Percentiles rank a stretch among this genome's conserved stretches.
phyloP scores from a whole-genome alignment of 2,888 invertebrate species.

The Myopa testacea region DNA sequence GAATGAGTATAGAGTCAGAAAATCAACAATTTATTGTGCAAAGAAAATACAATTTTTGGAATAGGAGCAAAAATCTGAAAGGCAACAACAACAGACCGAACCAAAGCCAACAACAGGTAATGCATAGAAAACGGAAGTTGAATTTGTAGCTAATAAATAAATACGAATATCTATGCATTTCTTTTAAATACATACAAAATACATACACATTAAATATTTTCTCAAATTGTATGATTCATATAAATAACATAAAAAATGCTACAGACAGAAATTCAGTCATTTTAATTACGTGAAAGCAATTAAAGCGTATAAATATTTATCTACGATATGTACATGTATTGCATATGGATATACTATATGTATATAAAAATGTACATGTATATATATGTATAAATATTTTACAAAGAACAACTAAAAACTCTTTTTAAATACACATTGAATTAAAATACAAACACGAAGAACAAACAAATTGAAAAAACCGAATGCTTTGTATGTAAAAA shows the following conservation, averaged over 20 bases:
- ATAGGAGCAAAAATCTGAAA: too few species aligned
- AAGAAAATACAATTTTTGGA: neutral
- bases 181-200: constrained; percentile 54
- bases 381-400: constrained; percentile 2
- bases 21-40: constrained; percentile 9
- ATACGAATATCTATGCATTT: constrained; percentile 41
- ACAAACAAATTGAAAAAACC: neutral
- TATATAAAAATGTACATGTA: neutral
- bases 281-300: constrained; percentile 9
- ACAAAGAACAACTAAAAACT: neutral
- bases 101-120: too few species aligned
- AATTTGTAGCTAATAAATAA: too few species aligned
- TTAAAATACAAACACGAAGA: neutral
- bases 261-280: neutral
- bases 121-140: too few species aligned
- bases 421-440: constrained; percentile 17
- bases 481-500: constrained; percentile 48
- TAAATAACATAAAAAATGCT: constrained; percentile 32
- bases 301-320: neutral
- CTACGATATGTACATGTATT: neutral
- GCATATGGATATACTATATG: neutral
- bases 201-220: constrained; percentile 37
- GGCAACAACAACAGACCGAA: too few species aligned
- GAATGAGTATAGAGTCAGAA: constrained; percentile 27
- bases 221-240: constrained; percentile 9